Conservation (phyloP, 2,113 vertebrate genomes). For the Etia nguti region DNA sequence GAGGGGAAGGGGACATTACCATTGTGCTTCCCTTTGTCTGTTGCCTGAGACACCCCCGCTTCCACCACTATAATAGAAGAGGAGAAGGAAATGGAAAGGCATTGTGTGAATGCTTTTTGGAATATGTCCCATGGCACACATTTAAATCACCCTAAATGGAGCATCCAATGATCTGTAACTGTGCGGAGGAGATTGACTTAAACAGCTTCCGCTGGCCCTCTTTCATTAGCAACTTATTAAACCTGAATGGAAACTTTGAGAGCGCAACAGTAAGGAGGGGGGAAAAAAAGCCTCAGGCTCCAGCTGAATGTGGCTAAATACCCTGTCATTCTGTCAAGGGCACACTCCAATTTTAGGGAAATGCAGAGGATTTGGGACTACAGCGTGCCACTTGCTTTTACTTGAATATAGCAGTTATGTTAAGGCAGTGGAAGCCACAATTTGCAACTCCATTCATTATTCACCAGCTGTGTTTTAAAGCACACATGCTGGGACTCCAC, state of each 20-base stretch:
- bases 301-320: slow-evolving; percentile 23
- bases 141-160: slow-evolving; percentile 44
- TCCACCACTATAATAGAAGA: slow-evolving; percentile 27
- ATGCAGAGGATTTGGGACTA: not conserved
- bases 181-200: slow-evolving; percentile 15
- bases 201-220: slow-evolving; percentile 22
- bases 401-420: not conserved
- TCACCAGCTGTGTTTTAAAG: slow-evolving; percentile 31
- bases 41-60: not conserved
- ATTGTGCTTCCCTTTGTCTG: slow-evolving; percentile 5
- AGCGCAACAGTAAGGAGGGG: not conserved
- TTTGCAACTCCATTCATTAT: slow-evolving; percentile 38
- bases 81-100: slow-evolving; percentile 28
- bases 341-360: slow-evolving; percentile 3
- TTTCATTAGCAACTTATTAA: slow-evolving; percentile 59
- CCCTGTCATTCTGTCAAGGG: slow-evolving; percentile 42
- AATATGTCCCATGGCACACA: slow-evolving; percentile 34
- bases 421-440: not conserved
- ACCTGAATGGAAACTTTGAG: slow-evolving; percentile 37
- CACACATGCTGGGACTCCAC: not conserved
- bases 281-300: not conserved
- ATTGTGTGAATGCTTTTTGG: slow-evolving; percentile 20
- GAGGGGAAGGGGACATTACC: not conserved
- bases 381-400: not conserved
- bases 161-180: slow-evolving; percentile 56